A percentile compares a stretch with the other conserved stretches of the same genome.
phyloP scores from a whole-genome alignment of 1,140 invertebrate genomes.

The Cephus cinctus region DNA sequence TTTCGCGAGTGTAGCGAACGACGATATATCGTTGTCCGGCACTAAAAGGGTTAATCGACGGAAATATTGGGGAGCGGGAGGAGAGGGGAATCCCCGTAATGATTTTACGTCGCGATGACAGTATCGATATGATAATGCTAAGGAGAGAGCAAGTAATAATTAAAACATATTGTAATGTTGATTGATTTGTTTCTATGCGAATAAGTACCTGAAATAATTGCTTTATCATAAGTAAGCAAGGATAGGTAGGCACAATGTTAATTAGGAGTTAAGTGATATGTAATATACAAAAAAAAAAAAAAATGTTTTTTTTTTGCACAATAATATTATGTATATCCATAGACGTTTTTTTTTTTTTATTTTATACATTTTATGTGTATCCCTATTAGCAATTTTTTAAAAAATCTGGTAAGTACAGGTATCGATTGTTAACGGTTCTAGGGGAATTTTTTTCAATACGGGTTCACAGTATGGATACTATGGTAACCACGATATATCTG shows the following conservation, averaged over 20 bases:
- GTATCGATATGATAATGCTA: conserved; percentile 5
- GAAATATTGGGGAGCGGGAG: too few relatives aligned
- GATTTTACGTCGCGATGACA: too few relatives aligned
- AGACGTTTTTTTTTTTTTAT: neutral
- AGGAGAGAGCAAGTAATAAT: conserved; percentile 7
- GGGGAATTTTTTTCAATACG: too few relatives aligned
- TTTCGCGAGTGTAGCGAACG: too few relatives aligned
- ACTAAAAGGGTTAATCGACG: too few relatives aligned
- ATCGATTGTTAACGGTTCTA: too few relatives aligned
- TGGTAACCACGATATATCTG: too few relatives aligned
- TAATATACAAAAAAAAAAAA: conserved; percentile 11
- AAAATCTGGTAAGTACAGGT: too few relatives aligned
- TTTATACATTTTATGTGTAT: conserved; percentile 5
- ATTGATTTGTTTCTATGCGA: conserved; percentile 11
- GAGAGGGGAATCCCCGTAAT: too few relatives aligned
- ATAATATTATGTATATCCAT: conserved; percentile 11
- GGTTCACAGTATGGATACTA: too few relatives aligned
- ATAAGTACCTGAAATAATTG: conserved; percentile 13
- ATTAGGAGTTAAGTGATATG: conserved; percentile 10
- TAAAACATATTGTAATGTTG: conserved; percentile 4
- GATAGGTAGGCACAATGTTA: conserved; percentile 12
- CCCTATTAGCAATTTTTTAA: too few relatives aligned
- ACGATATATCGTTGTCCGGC: too few relatives aligned
- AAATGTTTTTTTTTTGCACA: conserved; percentile 3
- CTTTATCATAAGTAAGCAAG: conserved; percentile 12